Conservation (phyloP, 1,140 invertebrate genomes). For the Drosophila nebulosa region DNA sequence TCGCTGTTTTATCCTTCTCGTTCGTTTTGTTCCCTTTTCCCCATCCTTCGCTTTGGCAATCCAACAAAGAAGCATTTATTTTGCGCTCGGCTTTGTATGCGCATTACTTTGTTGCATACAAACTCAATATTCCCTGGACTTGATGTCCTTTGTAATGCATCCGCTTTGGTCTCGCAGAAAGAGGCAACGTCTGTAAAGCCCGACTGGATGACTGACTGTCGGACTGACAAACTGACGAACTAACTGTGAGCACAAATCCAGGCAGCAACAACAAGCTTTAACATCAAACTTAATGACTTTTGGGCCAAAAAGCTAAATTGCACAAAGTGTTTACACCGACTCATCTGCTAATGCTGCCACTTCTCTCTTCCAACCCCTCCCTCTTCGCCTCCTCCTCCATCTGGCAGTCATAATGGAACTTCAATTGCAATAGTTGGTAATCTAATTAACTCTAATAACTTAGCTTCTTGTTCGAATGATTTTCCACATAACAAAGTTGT, state of each 20-base stretch:
- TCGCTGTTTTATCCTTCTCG: neutral
- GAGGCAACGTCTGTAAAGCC: slow-evolving; percentile 6
- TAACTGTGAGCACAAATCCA: slow-evolving; percentile 34
- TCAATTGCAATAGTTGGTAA: too few relatives aligned
- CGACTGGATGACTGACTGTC: slow-evolving; percentile 6
- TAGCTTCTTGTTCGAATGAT: too few relatives aligned
- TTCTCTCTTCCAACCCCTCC: too few relatives aligned
- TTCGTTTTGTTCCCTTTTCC: neutral
- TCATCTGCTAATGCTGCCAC: neutral
- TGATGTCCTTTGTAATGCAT: slow-evolving; percentile 78
- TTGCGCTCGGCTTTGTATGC: slow-evolving; percentile 75
- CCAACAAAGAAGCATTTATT: slow-evolving; percentile 76
- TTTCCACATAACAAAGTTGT: too few relatives aligned
- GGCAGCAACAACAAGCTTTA: slow-evolving; percentile 46
- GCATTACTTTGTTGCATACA: slow-evolving; percentile 74
- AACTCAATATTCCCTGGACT: slow-evolving; percentile 71
- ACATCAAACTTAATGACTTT: slow-evolving; percentile 71
- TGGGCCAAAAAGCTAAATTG: slow-evolving; percentile 65
- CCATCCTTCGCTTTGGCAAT: slow-evolving; percentile 26
- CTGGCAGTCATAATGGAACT: neutral
- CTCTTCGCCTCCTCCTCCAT: neutral
- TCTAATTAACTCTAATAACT: too few relatives aligned
- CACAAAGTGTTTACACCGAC: slow-evolving; percentile 42
- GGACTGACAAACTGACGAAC: neutral
- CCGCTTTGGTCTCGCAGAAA: slow-evolving; percentile 47